These are phyloP conservation scores for Muscicapa comitata DNA, from an alignment of 2,797 vertebrate genomes.

Conservation along the genomic window DNA sequence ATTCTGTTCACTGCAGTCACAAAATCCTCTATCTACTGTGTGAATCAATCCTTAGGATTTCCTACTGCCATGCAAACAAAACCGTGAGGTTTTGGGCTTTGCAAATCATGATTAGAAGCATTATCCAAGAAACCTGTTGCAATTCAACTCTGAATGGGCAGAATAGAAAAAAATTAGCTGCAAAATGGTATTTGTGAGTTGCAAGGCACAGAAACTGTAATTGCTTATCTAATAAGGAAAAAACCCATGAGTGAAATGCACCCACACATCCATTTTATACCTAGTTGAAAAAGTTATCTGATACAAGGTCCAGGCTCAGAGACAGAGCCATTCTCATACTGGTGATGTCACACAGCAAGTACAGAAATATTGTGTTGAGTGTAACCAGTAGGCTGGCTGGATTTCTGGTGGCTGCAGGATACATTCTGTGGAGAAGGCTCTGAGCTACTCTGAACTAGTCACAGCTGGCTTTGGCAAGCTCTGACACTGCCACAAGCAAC, in stretches of 20 bases:
- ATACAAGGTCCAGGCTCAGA: not conserved
- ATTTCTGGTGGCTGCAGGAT: not conserved
- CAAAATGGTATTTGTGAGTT: not conserved
- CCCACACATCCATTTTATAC: not conserved
- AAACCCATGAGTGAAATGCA: rapidly evolving
- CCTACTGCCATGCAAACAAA: not conserved
- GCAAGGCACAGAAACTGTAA: not conserved
- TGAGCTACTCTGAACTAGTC: not conserved
- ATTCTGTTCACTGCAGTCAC: not conserved
- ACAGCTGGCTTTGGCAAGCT: not conserved
- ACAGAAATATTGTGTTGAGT: not conserved
- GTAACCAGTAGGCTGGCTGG: not conserved
- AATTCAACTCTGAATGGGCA: not conserved
- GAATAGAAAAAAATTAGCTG: not conserved
- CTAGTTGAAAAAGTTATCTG: not conserved
- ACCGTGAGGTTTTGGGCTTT: not conserved
- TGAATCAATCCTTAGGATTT: not conserved
- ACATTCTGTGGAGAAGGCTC: not conserved
- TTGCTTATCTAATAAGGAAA: not conserved
- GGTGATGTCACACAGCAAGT: not conserved
- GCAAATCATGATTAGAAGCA: not conserved
- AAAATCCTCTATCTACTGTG: not conserved
- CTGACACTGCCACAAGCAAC: not conserved
- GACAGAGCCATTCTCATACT: not conserved
- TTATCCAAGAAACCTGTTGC: not conserved